phyloP scores from a whole-genome alignment of 2,888 invertebrate genomes.

The Gandaritis pyraliata region DNA sequence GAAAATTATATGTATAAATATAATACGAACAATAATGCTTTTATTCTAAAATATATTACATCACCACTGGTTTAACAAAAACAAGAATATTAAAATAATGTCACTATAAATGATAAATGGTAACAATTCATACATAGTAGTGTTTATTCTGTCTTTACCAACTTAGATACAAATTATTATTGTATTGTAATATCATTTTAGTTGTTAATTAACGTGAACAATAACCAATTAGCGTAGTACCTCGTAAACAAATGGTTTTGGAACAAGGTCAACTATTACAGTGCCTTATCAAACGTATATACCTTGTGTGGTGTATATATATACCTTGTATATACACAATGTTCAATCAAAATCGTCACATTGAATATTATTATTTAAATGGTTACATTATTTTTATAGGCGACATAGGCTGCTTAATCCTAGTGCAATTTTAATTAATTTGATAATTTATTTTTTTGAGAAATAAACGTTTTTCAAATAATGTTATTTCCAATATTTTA shows the following conservation, averaged over 20 bases:
- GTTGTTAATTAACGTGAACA: conserved; percentile 42
- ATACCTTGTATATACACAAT: conserved; percentile 15
- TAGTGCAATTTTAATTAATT: no score
- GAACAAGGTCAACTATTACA: conserved; percentile 39
- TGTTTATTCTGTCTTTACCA: conserved; percentile 1
- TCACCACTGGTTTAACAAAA: conserved; percentile 18
- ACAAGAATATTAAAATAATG: conserved; percentile 19
- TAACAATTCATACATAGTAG: conserved; percentile 1
- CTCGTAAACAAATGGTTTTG: conserved; percentile 37
- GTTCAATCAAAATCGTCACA: conserved; percentile 5
- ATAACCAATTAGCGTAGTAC: conserved; percentile 41
- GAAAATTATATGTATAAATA: not conserved
- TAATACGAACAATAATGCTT: not conserved
- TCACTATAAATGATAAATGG: conserved; percentile 22
- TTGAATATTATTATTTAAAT: not conserved
- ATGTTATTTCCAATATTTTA: no score
- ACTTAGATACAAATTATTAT: conserved; percentile 35
- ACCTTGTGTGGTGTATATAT: conserved; percentile 12
- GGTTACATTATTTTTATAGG: no score
- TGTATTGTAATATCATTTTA: conserved; percentile 39
- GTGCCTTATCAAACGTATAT: conserved; percentile 29
- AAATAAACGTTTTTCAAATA: no score
- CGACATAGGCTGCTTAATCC: no score
- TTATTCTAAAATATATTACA: conserved; percentile 11
- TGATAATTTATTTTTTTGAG: no score